phyloP scores from a whole-genome alignment of 1,140 invertebrate genomes.

The Bathynomus jamesi region DNA sequence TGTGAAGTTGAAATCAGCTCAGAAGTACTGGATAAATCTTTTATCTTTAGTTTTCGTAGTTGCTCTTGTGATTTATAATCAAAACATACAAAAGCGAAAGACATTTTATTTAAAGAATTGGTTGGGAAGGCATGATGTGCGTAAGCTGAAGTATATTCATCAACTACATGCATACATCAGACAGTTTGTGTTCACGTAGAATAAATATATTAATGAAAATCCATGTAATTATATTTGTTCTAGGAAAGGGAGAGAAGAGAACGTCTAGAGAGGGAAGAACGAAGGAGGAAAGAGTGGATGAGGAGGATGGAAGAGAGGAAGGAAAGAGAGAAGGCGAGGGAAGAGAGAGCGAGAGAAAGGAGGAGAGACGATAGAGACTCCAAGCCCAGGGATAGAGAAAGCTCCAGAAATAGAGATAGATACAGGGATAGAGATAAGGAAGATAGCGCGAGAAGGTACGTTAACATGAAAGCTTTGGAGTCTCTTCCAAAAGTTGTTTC shows the following conservation, averaged over 20 bases:
- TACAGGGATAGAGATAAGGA: conserved; percentile 28
- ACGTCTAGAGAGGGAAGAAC: conserved; percentile 21
- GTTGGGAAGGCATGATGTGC: background rate
- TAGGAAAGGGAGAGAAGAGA: conserved; percentile 21
- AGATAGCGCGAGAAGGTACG: background rate
- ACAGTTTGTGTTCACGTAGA: background rate
- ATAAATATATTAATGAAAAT: background rate
- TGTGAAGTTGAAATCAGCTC: too few species aligned
- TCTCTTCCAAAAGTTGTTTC: background rate
- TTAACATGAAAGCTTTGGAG: background rate
- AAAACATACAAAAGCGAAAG: too few species aligned
- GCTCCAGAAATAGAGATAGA: conserved; percentile 32
- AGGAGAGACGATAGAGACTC: background rate
- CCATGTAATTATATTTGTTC: background rate
- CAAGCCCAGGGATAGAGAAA: conserved; percentile 39
- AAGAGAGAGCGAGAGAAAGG: conserved; percentile 1
- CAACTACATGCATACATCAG: background rate
- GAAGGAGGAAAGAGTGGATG: conserved; percentile 24
- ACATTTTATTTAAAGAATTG: too few species aligned
- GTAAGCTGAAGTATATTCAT: background rate
- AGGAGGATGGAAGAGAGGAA: conserved; percentile 30
- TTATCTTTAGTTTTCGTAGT: too few species aligned
- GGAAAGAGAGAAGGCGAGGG: conserved; percentile 23
- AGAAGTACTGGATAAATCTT: too few species aligned
- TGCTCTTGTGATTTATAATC: too few species aligned